phyloP scores from a whole-genome alignment of 2,797 vertebrate genomes.

The Sebastes taczanowskii region DNA sequence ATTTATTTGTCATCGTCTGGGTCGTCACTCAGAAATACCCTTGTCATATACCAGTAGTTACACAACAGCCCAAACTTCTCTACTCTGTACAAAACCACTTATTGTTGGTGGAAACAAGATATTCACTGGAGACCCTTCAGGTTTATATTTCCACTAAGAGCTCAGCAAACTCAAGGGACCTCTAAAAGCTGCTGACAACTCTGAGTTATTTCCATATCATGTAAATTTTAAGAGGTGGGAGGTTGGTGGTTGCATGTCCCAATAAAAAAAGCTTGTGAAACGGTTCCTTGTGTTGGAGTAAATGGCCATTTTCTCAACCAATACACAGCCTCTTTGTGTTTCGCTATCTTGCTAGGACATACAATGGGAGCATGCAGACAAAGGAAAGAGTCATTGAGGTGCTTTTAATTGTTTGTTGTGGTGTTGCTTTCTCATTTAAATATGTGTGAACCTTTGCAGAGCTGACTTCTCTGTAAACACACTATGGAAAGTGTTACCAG shows the following conservation, averaged over 20 bases:
- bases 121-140: conserved; percentile 37
- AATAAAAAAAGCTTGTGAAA: conserved; percentile 29
- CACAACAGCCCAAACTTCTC: neutral
- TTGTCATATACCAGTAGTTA: neutral
- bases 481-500: neutral
- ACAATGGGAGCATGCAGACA: conserved; percentile 63
- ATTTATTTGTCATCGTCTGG: neutral
- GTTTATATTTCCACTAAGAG: conserved; percentile 43
- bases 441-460: neutral
- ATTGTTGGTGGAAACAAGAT: conserved; percentile 46
- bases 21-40: neutral
- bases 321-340: conserved; percentile 44
- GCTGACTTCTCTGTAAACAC: neutral
- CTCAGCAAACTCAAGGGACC: conserved; percentile 33
- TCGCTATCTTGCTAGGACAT: conserved; percentile 48
- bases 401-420: conserved; percentile 44
- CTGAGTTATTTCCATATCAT: conserved; percentile 44
- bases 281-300: conserved; percentile 38
- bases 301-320: conserved; percentile 51
- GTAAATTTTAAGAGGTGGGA: conserved; percentile 26
- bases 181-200: conserved; percentile 39
- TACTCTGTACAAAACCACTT: neutral
- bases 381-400: conserved; percentile 53
- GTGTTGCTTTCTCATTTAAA: conserved; percentile 62
- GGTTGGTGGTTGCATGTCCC: neutral